Evolutionary conservation across 1,140 invertebrate genomes (phyloP).

Genomic region (Drosophila biarmipes): DNA sequence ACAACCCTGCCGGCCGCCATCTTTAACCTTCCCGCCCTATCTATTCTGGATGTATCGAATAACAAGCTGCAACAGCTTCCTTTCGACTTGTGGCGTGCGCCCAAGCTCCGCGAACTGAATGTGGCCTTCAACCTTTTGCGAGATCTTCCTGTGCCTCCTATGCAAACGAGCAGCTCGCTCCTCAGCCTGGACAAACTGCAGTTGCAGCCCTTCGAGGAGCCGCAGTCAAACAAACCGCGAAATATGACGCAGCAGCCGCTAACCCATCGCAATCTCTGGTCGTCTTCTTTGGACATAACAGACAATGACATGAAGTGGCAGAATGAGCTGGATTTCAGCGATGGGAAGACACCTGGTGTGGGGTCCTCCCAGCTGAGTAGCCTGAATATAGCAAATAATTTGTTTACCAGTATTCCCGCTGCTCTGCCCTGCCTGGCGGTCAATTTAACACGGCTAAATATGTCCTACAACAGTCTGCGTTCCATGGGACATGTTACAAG

Average conservation of each 20-base stretch:
- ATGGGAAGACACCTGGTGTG: conserved; percentile 70
- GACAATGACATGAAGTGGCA: conserved; percentile 87
- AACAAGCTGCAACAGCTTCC: conserved; percentile 96
- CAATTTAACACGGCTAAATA: conserved; percentile 93
- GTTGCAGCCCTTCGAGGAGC: conserved; percentile 66
- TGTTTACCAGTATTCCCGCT: conserved; percentile 93
- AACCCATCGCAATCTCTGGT: conserved; percentile 90
- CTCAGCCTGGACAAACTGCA: conserved; percentile 77
- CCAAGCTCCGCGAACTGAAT: conserved; percentile 95
- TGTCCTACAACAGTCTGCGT: conserved; percentile 94
- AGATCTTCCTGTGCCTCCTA: conserved; percentile 89
- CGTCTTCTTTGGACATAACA: conserved; percentile 88
- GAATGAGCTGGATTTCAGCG: conserved; percentile 46
- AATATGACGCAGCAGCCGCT: conserved; percentile 84
- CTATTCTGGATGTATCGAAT: conserved; percentile 95
- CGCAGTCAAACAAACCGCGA: conserved; percentile 53
- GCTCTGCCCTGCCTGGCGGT: conserved; percentile 95
- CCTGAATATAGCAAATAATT: conserved; percentile 96
- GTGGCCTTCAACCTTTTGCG: conserved; percentile 95
- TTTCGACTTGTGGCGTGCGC: conserved; percentile 94
- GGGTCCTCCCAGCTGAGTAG: conserved; percentile 87
- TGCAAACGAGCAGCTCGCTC: conserved; percentile 77
- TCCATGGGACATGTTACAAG: conserved; percentile 95
- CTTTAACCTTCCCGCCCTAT: conserved; percentile 92
- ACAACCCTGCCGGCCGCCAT: conserved; percentile 91